Evolutionary conservation across 2,888 invertebrate genomes (phyloP).

Genomic region (Lydus trimaculatus): DNA sequence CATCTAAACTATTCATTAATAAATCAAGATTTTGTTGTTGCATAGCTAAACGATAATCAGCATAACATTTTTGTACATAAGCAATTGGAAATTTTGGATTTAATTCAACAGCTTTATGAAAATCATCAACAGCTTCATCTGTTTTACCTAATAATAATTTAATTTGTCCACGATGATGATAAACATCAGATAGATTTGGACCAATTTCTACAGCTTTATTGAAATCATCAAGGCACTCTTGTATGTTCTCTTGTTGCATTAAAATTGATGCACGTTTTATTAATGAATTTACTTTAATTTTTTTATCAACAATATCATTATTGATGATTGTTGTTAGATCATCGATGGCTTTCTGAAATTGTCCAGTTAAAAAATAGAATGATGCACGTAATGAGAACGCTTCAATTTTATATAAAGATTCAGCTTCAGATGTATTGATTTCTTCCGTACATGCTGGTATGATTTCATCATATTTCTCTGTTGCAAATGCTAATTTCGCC

Average conservation of each 20-base stretch:
- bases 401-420: conserved; percentile 71
- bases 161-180: conserved; percentile 92
- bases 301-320: conserved; percentile 67
- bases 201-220: conserved; percentile 77
- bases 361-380: conserved; percentile 80
- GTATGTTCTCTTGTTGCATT: conserved; percentile 79
- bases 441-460: conserved; percentile 83
- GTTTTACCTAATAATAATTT: conserved; percentile 82
- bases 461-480: conserved; percentile 78
- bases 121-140: conserved; percentile 82
- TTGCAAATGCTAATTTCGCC: conserved; percentile 74
- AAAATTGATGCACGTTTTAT: conserved; percentile 87
- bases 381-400: conserved; percentile 84
- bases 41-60: conserved; percentile 71
- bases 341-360: conserved; percentile 73
- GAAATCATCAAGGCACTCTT: conserved; percentile 81
- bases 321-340: conserved; percentile 78
- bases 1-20: conserved; percentile 71
- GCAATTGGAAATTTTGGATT: conserved; percentile 87
- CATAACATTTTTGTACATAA: conserved; percentile 89
- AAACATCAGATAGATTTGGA: conserved; percentile 80
- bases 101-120: conserved; percentile 80
- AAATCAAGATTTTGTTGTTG: conserved; percentile 61
- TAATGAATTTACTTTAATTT: conserved; percentile 81
- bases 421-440: conserved; percentile 68